Base-by-base conservation (phyloP, 2,888 invertebrate genomes). In the Deladenus siricidicola region DNA sequence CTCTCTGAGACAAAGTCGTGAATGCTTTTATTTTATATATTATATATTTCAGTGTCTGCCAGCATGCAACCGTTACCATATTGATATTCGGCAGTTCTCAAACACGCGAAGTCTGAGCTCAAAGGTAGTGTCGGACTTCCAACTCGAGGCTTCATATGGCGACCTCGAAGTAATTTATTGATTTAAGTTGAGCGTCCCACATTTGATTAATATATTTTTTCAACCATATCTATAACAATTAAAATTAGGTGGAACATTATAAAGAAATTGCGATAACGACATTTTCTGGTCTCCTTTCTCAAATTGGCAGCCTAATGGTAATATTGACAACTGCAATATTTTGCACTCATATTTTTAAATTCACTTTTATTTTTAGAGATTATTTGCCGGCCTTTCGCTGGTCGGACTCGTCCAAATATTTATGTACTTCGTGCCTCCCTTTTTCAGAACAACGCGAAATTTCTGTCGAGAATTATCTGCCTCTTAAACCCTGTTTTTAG, bases 91-190 rank as follows among this genome's bases (percentile, higher is more conserved):
- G 44, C 57, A 58, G 42, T 60, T 49, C 30, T 60, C 47, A 29
- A 60, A 55, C 51, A 56, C 29, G 24, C 47, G 23, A 28, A 47
- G 43, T 4, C 29, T 39, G 6, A 10, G 17, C 19, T 21, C 47
- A 1, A 43, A 30, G 10, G 21, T 24, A 1, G 26, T 34, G 19
- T n/a, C 58, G 21, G 30, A 45, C 26, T 63, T 65, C 34, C 56
- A 64, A 23, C 43, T 63, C n/a, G 63, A 63, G 39, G 64, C 63
- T 23, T 64, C 56, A 10, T 63, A 63, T 42, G 56, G 52, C n/a
- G 49, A 64, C 56, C 56, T 63, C 52, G 57, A 63, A 52, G 63
- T 63, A 30, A n/a, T n/a, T n/a, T n/a, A n/a, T n/a, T n/a, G n/a
- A n/a, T n/a, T n/a, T n/a, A n/a, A n/a, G n/a, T n/a, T n/a, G n/a